Percentiles rank a stretch among this genome's conserved stretches.
phyloP scores from a whole-genome alignment of 1,140 invertebrate genomes.

The Lepidurus arcticus region DNA sequence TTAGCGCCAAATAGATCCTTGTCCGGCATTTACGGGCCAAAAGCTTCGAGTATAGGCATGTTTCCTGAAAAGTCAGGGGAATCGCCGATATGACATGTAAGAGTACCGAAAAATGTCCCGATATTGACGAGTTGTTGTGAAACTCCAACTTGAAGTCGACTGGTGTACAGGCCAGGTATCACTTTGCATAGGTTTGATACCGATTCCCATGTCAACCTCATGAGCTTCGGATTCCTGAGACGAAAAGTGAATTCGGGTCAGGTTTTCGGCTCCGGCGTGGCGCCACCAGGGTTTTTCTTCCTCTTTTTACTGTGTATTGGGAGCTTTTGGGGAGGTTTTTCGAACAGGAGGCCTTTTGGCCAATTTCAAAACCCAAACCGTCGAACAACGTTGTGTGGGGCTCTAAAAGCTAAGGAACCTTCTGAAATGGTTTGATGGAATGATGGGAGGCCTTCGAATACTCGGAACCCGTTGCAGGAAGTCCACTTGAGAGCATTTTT shows the following conservation, averaged over 20 bases:
- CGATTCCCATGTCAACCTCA: neutral
- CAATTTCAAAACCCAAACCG: conserved; percentile 1
- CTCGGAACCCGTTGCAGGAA: conserved; percentile 20
- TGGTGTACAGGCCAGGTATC: neutral
- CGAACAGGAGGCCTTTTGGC: conserved; percentile 5
- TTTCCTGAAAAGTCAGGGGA: neutral
- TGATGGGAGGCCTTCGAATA: conserved; percentile 9
- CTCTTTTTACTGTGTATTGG: neutral
- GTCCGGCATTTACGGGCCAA: neutral
- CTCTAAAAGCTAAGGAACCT: neutral
- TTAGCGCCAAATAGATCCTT: neutral
- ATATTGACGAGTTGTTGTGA: conserved; percentile 6
- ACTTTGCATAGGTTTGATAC: neutral
- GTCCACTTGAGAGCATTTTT: conserved; percentile 21
- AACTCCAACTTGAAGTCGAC: neutral
- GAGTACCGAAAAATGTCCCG: neutral
- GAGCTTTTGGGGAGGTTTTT: neutral
- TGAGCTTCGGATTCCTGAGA: neutral
- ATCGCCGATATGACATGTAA: neutral
- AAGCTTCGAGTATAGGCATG: neutral
- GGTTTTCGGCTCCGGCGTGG: neutral
- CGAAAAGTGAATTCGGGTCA: conserved; percentile 13
- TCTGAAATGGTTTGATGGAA: neutral
- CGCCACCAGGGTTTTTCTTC: conserved; percentile 2
- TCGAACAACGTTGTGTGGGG: conserved; percentile 1